Percentiles rank a stretch among this genome's conserved stretches.
Conservation (phyloP, 1,140 invertebrate species). For the Drosophila asahinai region DNA sequence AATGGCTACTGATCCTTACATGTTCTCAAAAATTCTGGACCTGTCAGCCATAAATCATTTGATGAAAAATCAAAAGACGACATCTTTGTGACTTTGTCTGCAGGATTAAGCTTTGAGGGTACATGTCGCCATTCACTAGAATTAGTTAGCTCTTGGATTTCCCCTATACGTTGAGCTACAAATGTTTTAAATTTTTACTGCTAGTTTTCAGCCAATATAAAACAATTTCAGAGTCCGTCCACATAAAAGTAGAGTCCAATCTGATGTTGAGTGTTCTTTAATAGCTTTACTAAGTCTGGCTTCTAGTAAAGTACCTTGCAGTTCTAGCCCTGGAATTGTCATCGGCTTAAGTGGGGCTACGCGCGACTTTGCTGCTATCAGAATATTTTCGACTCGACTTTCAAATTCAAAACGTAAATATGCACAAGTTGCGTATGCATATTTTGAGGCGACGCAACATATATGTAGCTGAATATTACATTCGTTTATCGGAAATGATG, state of each 20-base stretch:
- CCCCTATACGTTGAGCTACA: conserved; percentile 55
- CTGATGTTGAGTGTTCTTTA: too few species aligned
- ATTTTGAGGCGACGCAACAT: conserved; percentile 22
- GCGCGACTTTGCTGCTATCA: conserved; percentile 11
- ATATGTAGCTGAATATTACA: conserved; percentile 22
- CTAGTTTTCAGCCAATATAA: conserved; percentile 17
- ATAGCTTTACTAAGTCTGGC: too few species aligned
- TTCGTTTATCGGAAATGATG: background rate
- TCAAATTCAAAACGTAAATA: conserved; percentile 14
- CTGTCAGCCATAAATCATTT: conserved; percentile 24
- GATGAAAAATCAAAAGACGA: conserved; percentile 4
- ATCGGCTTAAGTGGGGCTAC: conserved; percentile 23
- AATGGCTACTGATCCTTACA: conserved; percentile 4
- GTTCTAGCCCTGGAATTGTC: conserved; percentile 20
- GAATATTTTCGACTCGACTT: background rate
- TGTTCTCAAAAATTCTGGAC: conserved; percentile 12
- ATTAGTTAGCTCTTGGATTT: conserved; percentile 61
- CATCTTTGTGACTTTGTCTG: conserved; percentile 68
- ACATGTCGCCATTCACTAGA: conserved; percentile 56
- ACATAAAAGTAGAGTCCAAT: too few species aligned
- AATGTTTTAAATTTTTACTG: conserved; percentile 42
- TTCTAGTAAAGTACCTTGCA: background rate
- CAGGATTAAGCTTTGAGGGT: conserved; percentile 16
- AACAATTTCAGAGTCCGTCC: background rate
- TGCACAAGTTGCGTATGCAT: conserved; percentile 27